Evolutionary conservation across 2,797 vertebrate species (phyloP), one percentile per base, ranked within the genome.

Genomic region (Natrix natrix): DNA sequence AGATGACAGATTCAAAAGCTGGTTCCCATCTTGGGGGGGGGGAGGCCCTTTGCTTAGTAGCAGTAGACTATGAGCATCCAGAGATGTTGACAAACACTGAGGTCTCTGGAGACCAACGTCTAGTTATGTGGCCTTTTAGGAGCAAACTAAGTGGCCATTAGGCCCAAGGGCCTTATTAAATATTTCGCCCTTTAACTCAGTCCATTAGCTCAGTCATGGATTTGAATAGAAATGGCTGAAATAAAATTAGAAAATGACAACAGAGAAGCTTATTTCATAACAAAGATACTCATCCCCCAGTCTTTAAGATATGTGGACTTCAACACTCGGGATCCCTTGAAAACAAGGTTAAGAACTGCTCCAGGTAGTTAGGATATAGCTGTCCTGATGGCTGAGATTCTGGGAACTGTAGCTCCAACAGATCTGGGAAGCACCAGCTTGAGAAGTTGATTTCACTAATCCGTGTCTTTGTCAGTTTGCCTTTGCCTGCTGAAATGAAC

Each of bases 141-240:
- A 52, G 92, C 92, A 91, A 94, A 92, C 94, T 92, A 95, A 94
- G 14, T 90, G 78, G 92, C n/a, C 59, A 93, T 90, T 66, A 88
- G 90, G 69, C 92, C 8, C 56, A 94, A 90, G 86, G 12, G 60
- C 48, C 22, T 93, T 92, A 32, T 43, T 91, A 93, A 95, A 92
- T 4, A 57, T 61, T 90, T 8, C 63, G 48, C 59, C 16, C 0
- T 59, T 95, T 91, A 93, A 90, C 43, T 57, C 24, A 0, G 91
- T 48, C 14, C 32, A 54, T 17, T 28, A 78, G 10, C 61, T 94
- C 89, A 22, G 37, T 87, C 63, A 22, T 2, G 10, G 94, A 20
- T 89, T 94, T 91, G 74, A 91, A 91, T 22, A 28, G 2, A 63
- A n/a, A n/a, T 11, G 90, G 13, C 92, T 88, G 92, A 54, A 89